Conservation (phyloP, 2,888 invertebrate genomes). For the Sinopyrophorus schimmeli region DNA sequence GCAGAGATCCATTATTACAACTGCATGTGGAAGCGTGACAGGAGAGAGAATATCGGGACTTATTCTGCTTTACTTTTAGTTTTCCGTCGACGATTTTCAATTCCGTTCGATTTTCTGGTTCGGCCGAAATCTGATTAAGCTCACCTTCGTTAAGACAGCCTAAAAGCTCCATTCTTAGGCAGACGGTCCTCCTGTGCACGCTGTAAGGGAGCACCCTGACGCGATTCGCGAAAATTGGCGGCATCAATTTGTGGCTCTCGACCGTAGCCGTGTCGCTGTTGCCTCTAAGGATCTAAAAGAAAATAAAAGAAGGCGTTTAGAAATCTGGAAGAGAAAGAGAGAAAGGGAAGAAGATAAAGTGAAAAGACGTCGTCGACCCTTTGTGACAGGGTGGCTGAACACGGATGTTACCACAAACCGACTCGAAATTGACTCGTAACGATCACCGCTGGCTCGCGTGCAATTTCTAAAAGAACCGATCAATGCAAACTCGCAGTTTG, state of each 20-base stretch:
- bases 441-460: constrained; percentile 41
- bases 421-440: constrained; percentile 48
- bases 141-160: constrained; percentile 73
- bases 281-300: constrained; percentile 69
- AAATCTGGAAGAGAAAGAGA: too few species aligned
- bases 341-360: too few species aligned
- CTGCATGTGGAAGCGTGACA: constrained; percentile 41
- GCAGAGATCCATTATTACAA: constrained; percentile 41
- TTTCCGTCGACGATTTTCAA: too few species aligned
- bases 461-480: constrained; percentile 35
- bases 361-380: too few species aligned
- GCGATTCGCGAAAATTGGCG: constrained; percentile 71
- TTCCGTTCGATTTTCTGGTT: too few species aligned
- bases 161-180: constrained; percentile 73
- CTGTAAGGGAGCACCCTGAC: constrained; percentile 75
- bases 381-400: constrained; percentile 40
- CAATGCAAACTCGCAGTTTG: constrained; percentile 28
- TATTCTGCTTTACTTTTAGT: constrained; percentile 44
- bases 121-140: too few species aligned
- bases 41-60: constrained; percentile 38
- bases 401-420: constrained; percentile 46
- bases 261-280: constrained; percentile 75
- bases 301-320: constrained; percentile 41
- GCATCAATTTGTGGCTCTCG: constrained; percentile 67
- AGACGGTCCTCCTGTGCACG: constrained; percentile 70